Evolutionary conservation across 2,113 vertebrate species (phyloP).

Genomic region (Nibea albiflora): DNA sequence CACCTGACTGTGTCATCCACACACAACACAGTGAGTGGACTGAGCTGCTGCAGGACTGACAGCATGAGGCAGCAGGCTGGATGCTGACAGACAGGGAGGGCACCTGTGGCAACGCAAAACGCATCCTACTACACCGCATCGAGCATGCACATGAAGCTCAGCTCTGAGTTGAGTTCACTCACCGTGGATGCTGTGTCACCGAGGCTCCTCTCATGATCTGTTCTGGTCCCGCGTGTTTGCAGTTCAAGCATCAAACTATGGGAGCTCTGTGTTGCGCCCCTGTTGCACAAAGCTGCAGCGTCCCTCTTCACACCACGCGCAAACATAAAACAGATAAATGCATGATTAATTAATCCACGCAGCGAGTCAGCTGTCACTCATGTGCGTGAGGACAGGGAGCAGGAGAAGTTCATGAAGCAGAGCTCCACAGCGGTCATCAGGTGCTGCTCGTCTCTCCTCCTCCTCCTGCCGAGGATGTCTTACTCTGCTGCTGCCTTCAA

Average conservation of each 20-base stretch:
- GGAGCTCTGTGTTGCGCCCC: not conserved
- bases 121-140: not conserved
- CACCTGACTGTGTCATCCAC: not conserved
- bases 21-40: not conserved
- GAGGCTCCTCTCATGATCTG: not conserved
- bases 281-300: slow-evolving; percentile 20
- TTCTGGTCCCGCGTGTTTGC: too few relatives aligned
- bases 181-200: not conserved
- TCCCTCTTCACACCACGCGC: not conserved
- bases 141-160: not conserved
- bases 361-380: not conserved
- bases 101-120: slow-evolving; percentile 27
- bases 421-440: too few relatives aligned
- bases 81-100: not conserved
- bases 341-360: not conserved
- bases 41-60: not conserved
- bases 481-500: slow-evolving; percentile 27
- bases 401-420: not conserved
- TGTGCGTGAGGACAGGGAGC: not conserved
- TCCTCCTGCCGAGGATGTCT: not conserved
- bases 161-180: not conserved
- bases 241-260: not conserved
- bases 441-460: not conserved
- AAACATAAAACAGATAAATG: not conserved
- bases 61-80: not conserved